Evolutionary conservation across 1,140 invertebrate genomes (phyloP).

Genomic region (Diachasmimorpha longicaudata): DNA sequence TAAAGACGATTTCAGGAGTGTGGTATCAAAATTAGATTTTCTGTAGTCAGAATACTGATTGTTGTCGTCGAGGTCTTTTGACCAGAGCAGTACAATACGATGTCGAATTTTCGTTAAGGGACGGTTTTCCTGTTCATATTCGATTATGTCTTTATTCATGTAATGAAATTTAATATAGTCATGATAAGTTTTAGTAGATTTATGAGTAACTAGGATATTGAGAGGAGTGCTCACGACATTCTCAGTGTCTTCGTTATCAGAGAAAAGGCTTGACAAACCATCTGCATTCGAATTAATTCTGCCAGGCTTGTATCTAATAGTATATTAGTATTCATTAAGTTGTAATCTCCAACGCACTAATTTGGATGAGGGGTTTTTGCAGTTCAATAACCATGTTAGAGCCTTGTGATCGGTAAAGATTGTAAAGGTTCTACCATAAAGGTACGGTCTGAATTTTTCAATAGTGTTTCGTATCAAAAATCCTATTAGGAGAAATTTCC

Average conservation of each 20-base stretch:
- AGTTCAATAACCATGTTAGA: constrained; percentile 53
- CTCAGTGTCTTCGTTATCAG: not conserved
- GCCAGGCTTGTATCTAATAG: constrained; percentile 54
- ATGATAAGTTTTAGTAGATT: constrained; percentile 24
- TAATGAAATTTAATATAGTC: constrained; percentile 45
- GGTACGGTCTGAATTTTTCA: constrained; percentile 16
- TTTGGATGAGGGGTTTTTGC: constrained; percentile 50
- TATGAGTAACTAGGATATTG: not conserved
- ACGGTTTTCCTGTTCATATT: constrained; percentile 33
- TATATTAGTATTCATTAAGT: constrained; percentile 54
- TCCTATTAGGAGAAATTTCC: too few species aligned
- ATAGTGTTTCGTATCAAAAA: constrained; percentile 27
- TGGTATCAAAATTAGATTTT: constrained; percentile 23
- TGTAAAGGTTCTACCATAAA: constrained; percentile 15
- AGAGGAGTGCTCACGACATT: not conserved
- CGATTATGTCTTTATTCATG: constrained; percentile 32
- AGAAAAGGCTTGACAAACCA: constrained; percentile 40
- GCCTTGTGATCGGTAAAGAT: constrained; percentile 43
- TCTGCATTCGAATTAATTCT: constrained; percentile 51
- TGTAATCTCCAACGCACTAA: constrained; percentile 55
- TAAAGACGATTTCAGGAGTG: not conserved
- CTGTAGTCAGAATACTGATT: constrained; percentile 35
- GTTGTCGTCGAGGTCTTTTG: constrained; percentile 38
- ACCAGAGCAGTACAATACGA: constrained; percentile 37
- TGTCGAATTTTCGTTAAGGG: constrained; percentile 25